Conservation (phyloP, 1,140 invertebrate species). For the Eubasilissa regina region DNA sequence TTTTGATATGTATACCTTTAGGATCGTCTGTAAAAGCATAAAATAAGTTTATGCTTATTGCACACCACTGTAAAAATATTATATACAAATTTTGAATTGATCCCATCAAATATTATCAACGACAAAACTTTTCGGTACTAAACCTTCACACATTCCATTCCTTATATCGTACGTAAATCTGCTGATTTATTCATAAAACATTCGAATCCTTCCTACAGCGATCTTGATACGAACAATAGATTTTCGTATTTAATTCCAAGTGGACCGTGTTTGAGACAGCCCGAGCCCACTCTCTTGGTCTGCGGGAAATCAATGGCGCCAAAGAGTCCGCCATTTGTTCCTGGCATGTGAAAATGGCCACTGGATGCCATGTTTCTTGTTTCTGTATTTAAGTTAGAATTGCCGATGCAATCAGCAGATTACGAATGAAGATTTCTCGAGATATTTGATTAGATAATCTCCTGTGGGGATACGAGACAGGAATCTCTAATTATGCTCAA, state of each 20-base stretch:
- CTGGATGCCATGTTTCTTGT: conserved; percentile 25
- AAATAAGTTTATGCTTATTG: too few species aligned
- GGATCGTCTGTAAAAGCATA: too few species aligned
- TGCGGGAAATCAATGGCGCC: conserved; percentile 10
- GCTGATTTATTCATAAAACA: conserved; percentile 13
- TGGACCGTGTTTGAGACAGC: conserved; percentile 20
- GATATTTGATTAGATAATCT: conserved; percentile 35
- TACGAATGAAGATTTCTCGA: conserved; percentile 8
- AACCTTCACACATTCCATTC: neutral
- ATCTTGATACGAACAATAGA: conserved; percentile 1
- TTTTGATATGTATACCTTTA: too few species aligned
- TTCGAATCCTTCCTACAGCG: neutral
- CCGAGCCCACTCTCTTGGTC: neutral
- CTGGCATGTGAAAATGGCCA: conserved; percentile 18
- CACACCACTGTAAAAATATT: too few species aligned
- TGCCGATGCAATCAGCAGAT: conserved; percentile 26
- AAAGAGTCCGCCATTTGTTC: conserved; percentile 21
- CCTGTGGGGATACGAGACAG: neutral
- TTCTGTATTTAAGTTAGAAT: conserved; percentile 7
- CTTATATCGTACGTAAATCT: neutral
- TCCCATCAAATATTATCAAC: too few species aligned
- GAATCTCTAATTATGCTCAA: conserved; percentile 5
- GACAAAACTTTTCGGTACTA: too few species aligned
- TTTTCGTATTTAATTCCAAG: neutral
- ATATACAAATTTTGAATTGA: too few species aligned